Base-by-base conservation (phyloP, 2,113 vertebrate species). In the Neoarius graeffei region DNA sequence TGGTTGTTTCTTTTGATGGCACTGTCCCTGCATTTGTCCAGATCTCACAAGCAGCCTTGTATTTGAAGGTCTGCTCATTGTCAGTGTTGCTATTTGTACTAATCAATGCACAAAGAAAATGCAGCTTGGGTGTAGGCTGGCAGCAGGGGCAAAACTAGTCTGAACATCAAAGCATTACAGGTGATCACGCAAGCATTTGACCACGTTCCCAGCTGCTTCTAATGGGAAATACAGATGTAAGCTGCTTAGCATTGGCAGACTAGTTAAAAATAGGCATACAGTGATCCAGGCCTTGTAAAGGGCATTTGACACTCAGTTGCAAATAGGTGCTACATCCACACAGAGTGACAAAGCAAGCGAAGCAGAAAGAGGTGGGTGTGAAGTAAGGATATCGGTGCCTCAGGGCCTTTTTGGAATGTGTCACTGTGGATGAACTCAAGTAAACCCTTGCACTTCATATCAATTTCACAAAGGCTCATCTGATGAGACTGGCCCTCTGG, bases 381-480 rank as follows among this genome's bases (percentile, higher is more conserved):
- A 89, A 87, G 79, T 82, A 85, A 42, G 89, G 77, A 62, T 87
- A 77, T 71, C 69, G 57, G 71, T 56, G 69, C 88, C 62, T 77
- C 81, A 56, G 74, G 86, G 88, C 60, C 74, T 67, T 87, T 86
- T 88, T 54, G 80, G 81, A 85, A 86, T n/a, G 80, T 87, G 82
- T 87, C 56, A 73, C 74, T 27, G 48, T 52, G 20, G 83, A 35
- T 90, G 85, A 91, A 89, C 87, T 89, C 59, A 82, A 84, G 64
- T 85, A 81, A 86, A 86, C 90, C 83, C 87, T 83, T 89, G 57
- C 90, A 86, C 83, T 88, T 87, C 81, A 64, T 86, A 89, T 86
- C 87, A 90, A 89, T 92, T 89, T 90, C 69, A 57, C 17, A 57
- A 52, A 30, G 56, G 42, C 27, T 76, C 88, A 74, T 84, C 64